Conservation (phyloP, 2,797 vertebrate genomes). For the Heterohyrax brucei region DNA sequence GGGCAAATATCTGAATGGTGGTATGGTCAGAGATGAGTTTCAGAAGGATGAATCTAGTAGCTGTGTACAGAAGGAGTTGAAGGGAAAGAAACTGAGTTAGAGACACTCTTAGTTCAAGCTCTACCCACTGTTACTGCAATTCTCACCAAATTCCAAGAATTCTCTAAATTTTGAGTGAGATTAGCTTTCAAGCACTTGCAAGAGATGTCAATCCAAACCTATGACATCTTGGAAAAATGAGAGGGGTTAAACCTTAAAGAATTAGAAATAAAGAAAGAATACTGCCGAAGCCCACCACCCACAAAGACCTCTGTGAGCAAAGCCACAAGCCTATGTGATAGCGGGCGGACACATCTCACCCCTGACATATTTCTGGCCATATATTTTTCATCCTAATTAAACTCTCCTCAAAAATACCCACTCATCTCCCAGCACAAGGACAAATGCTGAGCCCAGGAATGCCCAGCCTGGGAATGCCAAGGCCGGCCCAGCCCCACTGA, state of each 20-base stretch:
- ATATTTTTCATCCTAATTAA: too few relatives aligned
- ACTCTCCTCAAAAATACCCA: too few relatives aligned
- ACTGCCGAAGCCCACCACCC: background rate
- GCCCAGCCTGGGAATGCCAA: too few relatives aligned
- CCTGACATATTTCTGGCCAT: too few relatives aligned
- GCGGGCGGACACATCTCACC: too few relatives aligned
- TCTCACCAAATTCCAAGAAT: background rate
- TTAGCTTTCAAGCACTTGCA: background rate
- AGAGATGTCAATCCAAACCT: background rate
- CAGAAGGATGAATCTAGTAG: background rate
- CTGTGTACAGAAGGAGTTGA: background rate
- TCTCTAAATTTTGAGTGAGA: background rate
- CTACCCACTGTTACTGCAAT: background rate
- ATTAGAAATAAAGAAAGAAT: background rate
- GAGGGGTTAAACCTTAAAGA: background rate
- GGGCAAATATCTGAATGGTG: background rate
- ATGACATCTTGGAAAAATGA: background rate
- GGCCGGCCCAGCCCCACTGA: too few relatives aligned
- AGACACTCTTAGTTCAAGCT: background rate
- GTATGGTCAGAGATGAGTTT: background rate
- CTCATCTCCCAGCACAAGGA: too few relatives aligned
- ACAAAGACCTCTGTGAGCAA: too few relatives aligned
- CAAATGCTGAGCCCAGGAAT: too few relatives aligned
- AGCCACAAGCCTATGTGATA: too few relatives aligned
- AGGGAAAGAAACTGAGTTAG: background rate